Conservation (phyloP, 1,140 invertebrate species). For the Euura saliciscinereae region DNA sequence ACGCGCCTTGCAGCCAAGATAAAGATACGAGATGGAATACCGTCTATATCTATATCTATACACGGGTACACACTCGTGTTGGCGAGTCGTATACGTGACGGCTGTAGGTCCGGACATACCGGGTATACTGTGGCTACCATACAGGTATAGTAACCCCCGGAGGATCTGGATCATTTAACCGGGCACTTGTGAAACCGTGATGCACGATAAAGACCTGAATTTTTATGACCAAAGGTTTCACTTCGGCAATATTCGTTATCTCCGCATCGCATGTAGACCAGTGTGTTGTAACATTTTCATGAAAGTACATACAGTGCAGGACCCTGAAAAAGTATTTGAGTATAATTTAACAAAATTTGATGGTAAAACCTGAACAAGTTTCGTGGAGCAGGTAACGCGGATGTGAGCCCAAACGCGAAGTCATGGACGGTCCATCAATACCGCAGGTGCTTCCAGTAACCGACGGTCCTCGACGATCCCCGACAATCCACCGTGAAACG, state of each 20-base stretch:
- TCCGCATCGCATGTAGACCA: not conserved
- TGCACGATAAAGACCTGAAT: constrained; percentile 11
- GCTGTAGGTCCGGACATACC: not conserved
- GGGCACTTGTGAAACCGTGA: constrained; percentile 1
- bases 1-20: constrained; percentile 4
- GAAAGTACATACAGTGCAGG: no score
- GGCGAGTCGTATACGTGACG: not conserved
- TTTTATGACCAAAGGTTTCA: constrained; percentile 12
- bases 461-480: constrained; percentile 20
- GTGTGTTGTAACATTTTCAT: no score
- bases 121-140: not conserved
- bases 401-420: constrained; percentile 22
- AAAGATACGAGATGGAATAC: constrained; percentile 3
- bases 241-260: not conserved
- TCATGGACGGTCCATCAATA: constrained; percentile 40
- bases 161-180: not conserved
- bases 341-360: no score
- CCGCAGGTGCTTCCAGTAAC: constrained; percentile 24
- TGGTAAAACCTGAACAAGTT: no score
- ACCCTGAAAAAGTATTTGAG: no score
- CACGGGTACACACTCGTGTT: not conserved
- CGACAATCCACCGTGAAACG: constrained; percentile 31
- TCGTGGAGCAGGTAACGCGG: no score
- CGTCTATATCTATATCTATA: not conserved
- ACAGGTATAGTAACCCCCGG: not conserved